These are phyloP conservation scores for Aproaerema taeniolella DNA, from an alignment of 2,888 invertebrate genomes.

Conservation along the genomic window DNA sequence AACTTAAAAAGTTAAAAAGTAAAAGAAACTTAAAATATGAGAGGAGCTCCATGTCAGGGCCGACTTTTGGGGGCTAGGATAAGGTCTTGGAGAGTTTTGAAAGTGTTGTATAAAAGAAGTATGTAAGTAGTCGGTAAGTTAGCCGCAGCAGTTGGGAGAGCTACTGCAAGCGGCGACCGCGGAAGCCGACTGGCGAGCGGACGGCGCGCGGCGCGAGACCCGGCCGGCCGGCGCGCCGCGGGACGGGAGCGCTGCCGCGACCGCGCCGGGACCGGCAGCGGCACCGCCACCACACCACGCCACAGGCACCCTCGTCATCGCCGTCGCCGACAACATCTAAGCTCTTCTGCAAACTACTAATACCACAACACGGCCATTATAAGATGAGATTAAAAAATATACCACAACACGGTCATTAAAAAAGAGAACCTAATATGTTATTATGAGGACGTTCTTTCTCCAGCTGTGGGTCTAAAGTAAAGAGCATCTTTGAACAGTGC, in stretches of 20 bases:
- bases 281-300: background rate
- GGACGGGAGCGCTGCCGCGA: background rate
- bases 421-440: too few species aligned
- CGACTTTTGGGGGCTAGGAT: background rate
- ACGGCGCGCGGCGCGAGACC: slow-evolving; percentile 14
- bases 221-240: slow-evolving; percentile 14
- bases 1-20: slow-evolving; percentile 31
- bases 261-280: background rate
- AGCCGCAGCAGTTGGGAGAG: slow-evolving; percentile 16
- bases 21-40: slow-evolving; percentile 37
- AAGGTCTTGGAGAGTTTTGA: background rate
- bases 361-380: too few species aligned
- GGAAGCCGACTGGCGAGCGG: slow-evolving; percentile 29
- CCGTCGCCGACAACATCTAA: background rate
- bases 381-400: too few species aligned
- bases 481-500: too few species aligned
- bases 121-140: background rate
- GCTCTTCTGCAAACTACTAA: background rate
- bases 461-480: too few species aligned
- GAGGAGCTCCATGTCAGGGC: background rate
- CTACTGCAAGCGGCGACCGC: slow-evolving; percentile 22
- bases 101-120: background rate
- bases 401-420: too few species aligned
- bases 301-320: background rate
- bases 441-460: too few species aligned